Conservation (phyloP, 2,113 vertebrate genomes). For the Dicerorhinus sumatrensis region DNA sequence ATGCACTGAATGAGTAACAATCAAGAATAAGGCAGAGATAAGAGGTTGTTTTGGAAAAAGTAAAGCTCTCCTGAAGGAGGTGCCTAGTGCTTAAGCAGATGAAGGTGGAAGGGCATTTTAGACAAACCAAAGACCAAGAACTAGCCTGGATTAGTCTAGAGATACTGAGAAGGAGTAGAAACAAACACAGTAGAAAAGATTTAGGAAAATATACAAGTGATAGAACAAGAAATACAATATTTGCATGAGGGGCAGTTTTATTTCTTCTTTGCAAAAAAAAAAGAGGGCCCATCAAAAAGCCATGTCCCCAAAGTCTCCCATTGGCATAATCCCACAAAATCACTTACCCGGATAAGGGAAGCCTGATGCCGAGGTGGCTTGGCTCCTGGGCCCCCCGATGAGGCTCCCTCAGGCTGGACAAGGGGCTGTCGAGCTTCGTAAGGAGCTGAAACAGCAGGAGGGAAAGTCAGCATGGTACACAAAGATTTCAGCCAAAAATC, state of each 20-base stretch:
- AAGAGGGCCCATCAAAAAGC: not conserved
- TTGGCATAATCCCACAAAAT: not conserved
- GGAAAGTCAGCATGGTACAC: constrained; percentile 14
- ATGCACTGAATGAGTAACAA: not conserved
- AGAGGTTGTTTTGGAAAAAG: constrained; percentile 14
- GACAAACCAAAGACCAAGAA: constrained; percentile 24
- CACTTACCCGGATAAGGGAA: constrained; percentile 89
- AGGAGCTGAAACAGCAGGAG: constrained; percentile 84
- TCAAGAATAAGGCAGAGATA: constrained; percentile 56
- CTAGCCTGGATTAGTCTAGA: not conserved
- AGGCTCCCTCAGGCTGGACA: constrained; percentile 89
- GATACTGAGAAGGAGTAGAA: constrained; percentile 2
- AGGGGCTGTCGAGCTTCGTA: constrained; percentile 89
- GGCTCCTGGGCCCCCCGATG: constrained; percentile 88
- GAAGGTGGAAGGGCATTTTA: not conserved
- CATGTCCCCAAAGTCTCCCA: constrained; percentile 20
- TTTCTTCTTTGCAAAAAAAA: not conserved
- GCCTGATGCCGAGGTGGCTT: constrained; percentile 87
- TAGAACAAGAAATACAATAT: not conserved
- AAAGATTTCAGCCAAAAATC: not conserved
- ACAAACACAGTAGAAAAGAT: not conserved
- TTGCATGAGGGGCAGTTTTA: not conserved
- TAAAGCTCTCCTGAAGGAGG: not conserved
- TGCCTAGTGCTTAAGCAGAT: not conserved
- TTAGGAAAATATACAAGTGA: constrained; percentile 20